Evolutionary conservation across 2,797 vertebrate genomes (phyloP).

Genomic region (Sebastes minor): DNA sequence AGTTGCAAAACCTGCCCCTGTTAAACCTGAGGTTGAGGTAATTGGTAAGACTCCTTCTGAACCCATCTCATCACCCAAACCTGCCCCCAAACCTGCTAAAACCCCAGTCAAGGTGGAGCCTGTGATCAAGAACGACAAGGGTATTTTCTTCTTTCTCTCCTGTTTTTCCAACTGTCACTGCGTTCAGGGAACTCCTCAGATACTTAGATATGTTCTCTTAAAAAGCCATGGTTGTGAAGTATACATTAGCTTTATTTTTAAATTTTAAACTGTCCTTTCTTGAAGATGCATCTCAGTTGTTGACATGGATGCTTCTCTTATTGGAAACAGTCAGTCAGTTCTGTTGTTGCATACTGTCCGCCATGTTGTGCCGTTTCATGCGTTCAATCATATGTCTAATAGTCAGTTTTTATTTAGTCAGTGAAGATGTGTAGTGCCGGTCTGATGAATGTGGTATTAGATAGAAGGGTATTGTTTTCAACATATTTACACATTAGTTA

Average conservation of each 20-base stretch:
- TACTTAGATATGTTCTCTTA: background rate
- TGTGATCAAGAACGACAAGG: slow-evolving; percentile 94
- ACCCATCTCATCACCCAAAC: slow-evolving; percentile 64
- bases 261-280: background rate
- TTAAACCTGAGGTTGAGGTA: slow-evolving; percentile 71
- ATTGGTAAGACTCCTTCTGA: slow-evolving; percentile 49
- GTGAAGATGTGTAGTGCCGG: background rate
- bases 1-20: slow-evolving; percentile 67
- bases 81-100: slow-evolving; percentile 70
- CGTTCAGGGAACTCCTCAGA: slow-evolving; percentile 9
- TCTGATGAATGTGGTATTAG: background rate
- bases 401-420: background rate
- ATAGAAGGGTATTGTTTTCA: background rate
- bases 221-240: background rate
- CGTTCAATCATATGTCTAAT: background rate
- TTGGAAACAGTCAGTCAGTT: background rate
- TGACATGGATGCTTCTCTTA: background rate
- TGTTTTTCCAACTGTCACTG: slow-evolving; percentile 36
- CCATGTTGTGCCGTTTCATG: background rate
- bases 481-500: background rate
- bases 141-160: slow-evolving; percentile 84
- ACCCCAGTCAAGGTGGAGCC: slow-evolving; percentile 84
- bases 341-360: background rate
- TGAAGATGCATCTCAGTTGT: background rate
- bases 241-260: background rate